These are phyloP conservation scores for Podocnemis expansa DNA, from an alignment of 2,113 vertebrate species.

Conservation along the genomic window DNA sequence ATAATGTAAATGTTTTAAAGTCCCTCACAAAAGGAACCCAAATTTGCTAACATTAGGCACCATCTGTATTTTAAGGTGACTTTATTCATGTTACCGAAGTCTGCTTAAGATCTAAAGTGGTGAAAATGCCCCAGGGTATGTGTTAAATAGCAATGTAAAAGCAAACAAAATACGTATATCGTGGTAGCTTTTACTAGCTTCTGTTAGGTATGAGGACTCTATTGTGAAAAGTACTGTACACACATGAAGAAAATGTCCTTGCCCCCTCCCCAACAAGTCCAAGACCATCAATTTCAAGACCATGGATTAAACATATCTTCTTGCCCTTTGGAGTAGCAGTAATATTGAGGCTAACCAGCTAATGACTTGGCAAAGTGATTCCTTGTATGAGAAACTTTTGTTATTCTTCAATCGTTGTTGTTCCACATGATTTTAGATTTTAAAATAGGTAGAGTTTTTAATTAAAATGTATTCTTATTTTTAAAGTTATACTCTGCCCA, in stretches of 20 bases:
- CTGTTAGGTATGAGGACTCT: fast-evolving
- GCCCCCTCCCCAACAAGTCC: not conserved
- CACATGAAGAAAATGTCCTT: not conserved
- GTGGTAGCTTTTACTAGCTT: not conserved
- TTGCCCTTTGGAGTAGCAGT: not conserved
- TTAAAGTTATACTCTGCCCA: not conserved
- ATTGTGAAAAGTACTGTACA: fast-evolving
- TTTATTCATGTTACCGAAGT: not conserved
- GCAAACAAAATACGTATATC: not conserved
- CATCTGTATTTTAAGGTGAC: not conserved
- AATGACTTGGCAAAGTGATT: not conserved
- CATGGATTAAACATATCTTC: not conserved
- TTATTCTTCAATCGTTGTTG: fast-evolving
- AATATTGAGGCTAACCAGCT: not conserved
- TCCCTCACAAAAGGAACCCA: not conserved
- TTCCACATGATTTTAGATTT: not conserved
- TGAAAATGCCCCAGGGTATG: fast-evolving
- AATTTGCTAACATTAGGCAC: fast-evolving
- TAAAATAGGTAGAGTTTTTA: not conserved
- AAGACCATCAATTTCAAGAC: not conserved
- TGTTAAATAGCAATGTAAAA: not conserved
- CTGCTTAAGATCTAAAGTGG: not conserved
- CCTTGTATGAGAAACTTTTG: not conserved
- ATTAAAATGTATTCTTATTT: not conserved
- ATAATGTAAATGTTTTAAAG: not conserved